Evolutionary conservation across 2,888 invertebrate genomes (phyloP), one percentile per base, ranked within the genome.

Genomic region (Microctonus brassicae): DNA sequence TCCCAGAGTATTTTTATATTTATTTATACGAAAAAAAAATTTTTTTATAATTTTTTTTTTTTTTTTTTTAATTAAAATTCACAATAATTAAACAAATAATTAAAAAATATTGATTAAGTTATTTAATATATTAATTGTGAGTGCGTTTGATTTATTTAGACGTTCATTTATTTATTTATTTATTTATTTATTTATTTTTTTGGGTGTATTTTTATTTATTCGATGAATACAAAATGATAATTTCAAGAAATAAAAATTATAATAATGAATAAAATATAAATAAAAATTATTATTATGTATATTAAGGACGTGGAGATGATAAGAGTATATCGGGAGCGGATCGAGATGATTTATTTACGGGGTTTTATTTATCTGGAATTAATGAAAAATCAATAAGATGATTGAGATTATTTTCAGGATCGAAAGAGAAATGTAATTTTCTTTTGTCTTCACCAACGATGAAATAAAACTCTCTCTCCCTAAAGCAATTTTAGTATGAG

Each of bases 361-460:
- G 57, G 55, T n/a, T n/a, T 66, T 65, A 66, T 73, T 69, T 39
- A 65, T 69, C 63, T 10, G 61, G 67, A 17, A 47, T 58, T 73
- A 72, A 75, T 75, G 70, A 72, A 73, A 73, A 75, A 75, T 75
- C 75, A 72, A 75, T 74, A 70, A 75, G 72, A 74, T 75, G 65
- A 55, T n/a, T 42, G 58, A 70, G 74, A 74, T 74, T 62, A 47
- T 52, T 55, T 3, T 17, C 20, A 17, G 17, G 47, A 47, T 39
- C n/a, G 58, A 66, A 65, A 74, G 69, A 67, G 71, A 69, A 39
- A 55, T 33, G 73, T 72, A 75, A 75, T 75, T 74, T 75, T 75
- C 70, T 62, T 62, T 60, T 55, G 62, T 64, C 60, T 73, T n/a
- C n/a, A n/a, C n/a, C n/a, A n/a, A n/a, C n/a, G 52, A 61, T 42